Base-by-base conservation (phyloP, 1,140 invertebrate genomes). In the Drosophila equinoxialis region DNA sequence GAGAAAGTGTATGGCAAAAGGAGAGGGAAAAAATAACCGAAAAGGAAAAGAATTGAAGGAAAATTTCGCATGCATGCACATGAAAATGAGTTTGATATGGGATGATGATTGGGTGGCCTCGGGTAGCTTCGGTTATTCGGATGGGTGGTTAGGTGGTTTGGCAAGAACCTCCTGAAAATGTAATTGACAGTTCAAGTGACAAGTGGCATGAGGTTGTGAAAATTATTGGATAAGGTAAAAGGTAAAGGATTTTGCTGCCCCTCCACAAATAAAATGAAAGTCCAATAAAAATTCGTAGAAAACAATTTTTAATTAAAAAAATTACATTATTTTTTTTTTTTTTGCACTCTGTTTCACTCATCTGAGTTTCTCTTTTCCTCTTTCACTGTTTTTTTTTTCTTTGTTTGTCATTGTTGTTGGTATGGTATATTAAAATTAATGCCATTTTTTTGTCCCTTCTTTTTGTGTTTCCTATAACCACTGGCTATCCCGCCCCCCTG, bases 1-100 rank as follows among this genome's bases (percentile, higher is more conserved):
- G 17, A 3, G 1, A 51, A 20, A 51, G 45, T 17, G 8, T 51
- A 11, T 51, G 17, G 45, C 17, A 68, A 54, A 57, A 70, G 6
- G 17, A 37, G 20, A 55, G 37, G 59, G 20, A 17, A 6, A 13
- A 57, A 23, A 35, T 30, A 17, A 37, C 35, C 54, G 45, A 60
- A 78, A 77, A 67, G 73, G 63, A 75, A 68, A 74, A 62, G 67
- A 65, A 66, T 65, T 59, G 82, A 81, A 79, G 71, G 51, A 71
- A 79, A 70, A 87, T 79, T 69, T 86, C 83, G 83, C 83, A 87
- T 86, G 83, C 83, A 83, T 86, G 83, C 83, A 87, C 83, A 87
- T 72, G 76, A 86, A 86, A 87, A 86, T 83, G 79, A 86, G 81
- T 87, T 86, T 87, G 83, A 86, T 82, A 70, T 87, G 83, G 84